Base-by-base conservation (phyloP, 2,113 vertebrate genomes). In the Uria aalge region DNA sequence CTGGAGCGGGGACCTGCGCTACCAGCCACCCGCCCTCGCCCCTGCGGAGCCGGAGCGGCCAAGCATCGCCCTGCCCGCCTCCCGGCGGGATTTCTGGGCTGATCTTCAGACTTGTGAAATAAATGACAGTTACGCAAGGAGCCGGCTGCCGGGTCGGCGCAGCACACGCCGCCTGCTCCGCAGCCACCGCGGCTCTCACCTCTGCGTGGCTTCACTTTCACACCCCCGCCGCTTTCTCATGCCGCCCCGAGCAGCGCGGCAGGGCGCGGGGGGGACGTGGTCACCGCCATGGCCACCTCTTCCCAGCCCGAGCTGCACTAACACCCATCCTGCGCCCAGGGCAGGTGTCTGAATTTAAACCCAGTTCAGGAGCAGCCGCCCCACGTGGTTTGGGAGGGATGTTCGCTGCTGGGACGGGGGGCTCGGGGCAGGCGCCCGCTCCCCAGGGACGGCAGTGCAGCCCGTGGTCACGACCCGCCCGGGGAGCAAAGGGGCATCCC, bases 261-360 rank as follows among this genome's bases (percentile, higher is more conserved):
- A 7, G 11, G 1, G 2, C 4, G 13, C 38, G 3, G n/a, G 14
- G 55, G 32, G 74, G 21, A 22, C 11, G 4, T 1, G 38, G n/a
- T n/a, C 56, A 47, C 66, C 29, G n/a, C 6, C 1, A 6, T 1
- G 1, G 38, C 22, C 7, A 3, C 43, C 38, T 29, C 62, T 53
- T 83, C 38, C 1, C 67, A 19, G 32, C 50, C 13, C 3, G 6
- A 48, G 26, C 63, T 32, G 48, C 22, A 4, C 29, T 16, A 23
- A 11, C 18, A 20, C 26, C 7, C 48, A 9, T 7, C 62, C 41
- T 7, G 34, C 1, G 5, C 67, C 8, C 38, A 11, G 43, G 30
- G 40, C 29, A 21, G 75, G 68, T 3, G 50, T 8, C 55, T 4
- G 1, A 4, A 41, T 60, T 30, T 7, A n/a, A 40, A 67, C 24